A percentile compares a stretch with the other conserved stretches of the same genome.
phyloP scores from a whole-genome alignment of 2,113 vertebrate species.

The Solea solea region DNA sequence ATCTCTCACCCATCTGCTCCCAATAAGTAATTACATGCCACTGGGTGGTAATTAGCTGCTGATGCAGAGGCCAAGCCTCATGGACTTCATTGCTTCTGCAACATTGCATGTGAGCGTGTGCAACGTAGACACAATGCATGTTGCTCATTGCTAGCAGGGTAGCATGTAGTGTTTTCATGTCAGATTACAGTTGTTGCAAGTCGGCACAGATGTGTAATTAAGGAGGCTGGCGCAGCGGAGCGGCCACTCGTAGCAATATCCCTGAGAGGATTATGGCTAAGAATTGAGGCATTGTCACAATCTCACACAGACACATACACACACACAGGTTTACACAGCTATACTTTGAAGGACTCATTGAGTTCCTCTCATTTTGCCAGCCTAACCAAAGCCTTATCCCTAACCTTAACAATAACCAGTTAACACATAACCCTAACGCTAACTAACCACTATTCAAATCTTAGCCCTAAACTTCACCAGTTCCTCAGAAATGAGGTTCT shows the following conservation, averaged over 20 bases:
- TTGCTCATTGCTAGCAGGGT: conserved; percentile 41
- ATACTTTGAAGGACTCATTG: not conserved
- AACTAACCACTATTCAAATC: too few species aligned
- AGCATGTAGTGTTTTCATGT: conserved; percentile 60
- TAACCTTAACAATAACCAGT: too few species aligned
- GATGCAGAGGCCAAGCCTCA: conserved; percentile 33
- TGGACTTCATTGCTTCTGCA: conserved; percentile 36
- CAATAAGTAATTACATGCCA: conserved; percentile 53
- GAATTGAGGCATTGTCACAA: conserved; percentile 61
- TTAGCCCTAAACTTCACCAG: too few species aligned
- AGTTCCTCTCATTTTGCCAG: too few species aligned
- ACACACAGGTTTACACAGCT: not conserved
- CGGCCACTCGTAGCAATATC: conserved; percentile 66
- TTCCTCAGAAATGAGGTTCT: too few species aligned
- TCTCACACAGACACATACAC: conserved; percentile 15
- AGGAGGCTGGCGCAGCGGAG: conserved; percentile 59
- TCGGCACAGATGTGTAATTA: conserved; percentile 77
- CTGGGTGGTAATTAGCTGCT: conserved; percentile 55
- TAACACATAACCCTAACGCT: too few species aligned
- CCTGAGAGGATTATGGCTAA: conserved; percentile 64
- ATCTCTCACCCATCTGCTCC: conserved; percentile 25
- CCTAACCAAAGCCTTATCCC: too few species aligned
- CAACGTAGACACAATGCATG: not conserved
- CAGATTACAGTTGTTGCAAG: conserved; percentile 67
- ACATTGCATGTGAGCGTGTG: conserved; percentile 14